Percentiles rank a stretch among this genome's conserved stretches.
Evolutionary conservation across 2,113 vertebrate genomes (phyloP).

Genomic region (Catharus bicknelli): DNA sequence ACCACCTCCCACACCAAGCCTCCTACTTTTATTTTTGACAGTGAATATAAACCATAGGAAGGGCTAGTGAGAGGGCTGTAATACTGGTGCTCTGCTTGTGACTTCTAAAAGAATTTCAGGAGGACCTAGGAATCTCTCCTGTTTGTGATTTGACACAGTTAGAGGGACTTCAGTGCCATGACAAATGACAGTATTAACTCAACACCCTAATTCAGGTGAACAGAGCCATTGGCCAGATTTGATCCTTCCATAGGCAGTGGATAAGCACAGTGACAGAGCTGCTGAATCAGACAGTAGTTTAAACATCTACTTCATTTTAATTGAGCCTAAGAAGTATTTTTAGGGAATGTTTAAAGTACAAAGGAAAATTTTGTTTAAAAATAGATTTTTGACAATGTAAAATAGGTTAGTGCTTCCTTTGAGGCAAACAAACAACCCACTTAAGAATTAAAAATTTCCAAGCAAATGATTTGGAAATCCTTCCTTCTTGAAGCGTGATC

Average conservation of each 20-base stretch:
- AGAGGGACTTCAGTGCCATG: neutral
- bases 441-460: slow-evolving; percentile 65
- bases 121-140: neutral
- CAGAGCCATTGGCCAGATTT: neutral
- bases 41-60: neutral
- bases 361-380: slow-evolving; percentile 70
- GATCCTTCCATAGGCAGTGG: neutral
- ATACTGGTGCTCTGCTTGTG: neutral
- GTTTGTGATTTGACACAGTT: neutral
- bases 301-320: slow-evolving; percentile 53
- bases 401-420: slow-evolving; percentile 69
- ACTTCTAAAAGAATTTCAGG: neutral
- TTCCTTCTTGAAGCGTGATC: slow-evolving; percentile 50
- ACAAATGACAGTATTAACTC: neutral
- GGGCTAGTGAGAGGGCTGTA: neutral
- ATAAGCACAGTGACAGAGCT: slow-evolving; percentile 12
- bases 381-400: slow-evolving; percentile 68
- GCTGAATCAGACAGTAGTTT: slow-evolving; percentile 44
- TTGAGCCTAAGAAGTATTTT: slow-evolving; percentile 67
- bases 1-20: neutral
- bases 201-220: neutral
- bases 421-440: slow-evolving; percentile 64
- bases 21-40: neutral
- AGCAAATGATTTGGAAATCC: slow-evolving; percentile 63
- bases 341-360: slow-evolving; percentile 62